These are phyloP conservation scores for Paragorgia papillata DNA, from an alignment of 92 coral and sea anemone species.

Conservation along the genomic window DNA sequence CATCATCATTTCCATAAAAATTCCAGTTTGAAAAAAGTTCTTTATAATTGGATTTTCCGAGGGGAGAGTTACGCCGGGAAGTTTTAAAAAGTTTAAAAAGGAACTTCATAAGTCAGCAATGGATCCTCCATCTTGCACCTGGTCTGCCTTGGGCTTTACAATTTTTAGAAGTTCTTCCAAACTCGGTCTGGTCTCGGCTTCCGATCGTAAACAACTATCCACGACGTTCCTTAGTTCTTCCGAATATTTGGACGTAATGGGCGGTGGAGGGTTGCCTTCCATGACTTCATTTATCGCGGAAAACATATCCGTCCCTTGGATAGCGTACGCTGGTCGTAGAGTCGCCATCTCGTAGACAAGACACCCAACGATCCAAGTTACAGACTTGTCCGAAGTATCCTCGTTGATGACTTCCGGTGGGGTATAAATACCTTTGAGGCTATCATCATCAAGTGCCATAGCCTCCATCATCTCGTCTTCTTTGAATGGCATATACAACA, in stretches of 20 bases:
- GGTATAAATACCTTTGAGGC: conserved; percentile 74
- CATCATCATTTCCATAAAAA: not conserved
- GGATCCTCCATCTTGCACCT: conserved; percentile 1
- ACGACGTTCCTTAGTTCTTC: conserved; percentile 35
- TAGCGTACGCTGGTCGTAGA: conserved; percentile 84
- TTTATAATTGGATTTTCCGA: no score
- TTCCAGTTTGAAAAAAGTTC: not conserved
- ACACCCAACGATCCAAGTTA: conserved; percentile 88
- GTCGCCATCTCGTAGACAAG: conserved; percentile 81
- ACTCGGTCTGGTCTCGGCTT: conserved; percentile 57
- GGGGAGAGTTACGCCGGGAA: no score
- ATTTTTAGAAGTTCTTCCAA: conserved; percentile 60
- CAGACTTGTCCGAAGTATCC: conserved; percentile 64
- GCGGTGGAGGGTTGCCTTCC: conserved; percentile 80
- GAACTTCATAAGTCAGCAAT: no score
- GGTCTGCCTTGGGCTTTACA: conserved; percentile 41
- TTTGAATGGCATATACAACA: conserved; percentile 65
- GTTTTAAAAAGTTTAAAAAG: no score
- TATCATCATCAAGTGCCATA: conserved; percentile 70
- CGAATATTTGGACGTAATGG: conserved; percentile 13
- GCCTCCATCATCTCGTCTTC: conserved; percentile 73
- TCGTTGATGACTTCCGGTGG: conserved; percentile 92
- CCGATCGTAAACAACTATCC: conserved; percentile 34
- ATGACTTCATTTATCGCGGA: conserved; percentile 84
- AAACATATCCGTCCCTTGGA: conserved; percentile 90